These are phyloP conservation scores for Brachionus rubens DNA, from an alignment of 1,140 invertebrate species.

Conservation along the genomic window DNA sequence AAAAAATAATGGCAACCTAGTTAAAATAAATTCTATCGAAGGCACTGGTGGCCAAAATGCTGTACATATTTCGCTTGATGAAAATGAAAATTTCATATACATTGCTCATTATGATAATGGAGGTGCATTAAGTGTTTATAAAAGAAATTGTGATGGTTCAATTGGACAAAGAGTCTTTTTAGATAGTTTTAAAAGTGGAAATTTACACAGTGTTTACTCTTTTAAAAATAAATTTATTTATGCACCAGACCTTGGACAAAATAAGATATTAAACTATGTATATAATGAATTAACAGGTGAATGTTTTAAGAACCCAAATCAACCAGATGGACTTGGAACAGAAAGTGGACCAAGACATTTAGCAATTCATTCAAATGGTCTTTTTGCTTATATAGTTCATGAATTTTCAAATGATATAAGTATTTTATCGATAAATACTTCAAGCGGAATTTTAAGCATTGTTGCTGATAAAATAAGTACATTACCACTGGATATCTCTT, in stretches of 20 bases:
- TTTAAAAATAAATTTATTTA: conserved; percentile 41
- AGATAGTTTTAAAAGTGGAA: conserved; percentile 23
- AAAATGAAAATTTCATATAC: conserved; percentile 5
- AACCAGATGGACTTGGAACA: not conserved
- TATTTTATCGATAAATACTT: not conserved
- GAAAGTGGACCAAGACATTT: conserved; percentile 23
- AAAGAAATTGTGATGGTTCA: conserved; percentile 18
- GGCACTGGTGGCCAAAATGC: conserved; percentile 28
- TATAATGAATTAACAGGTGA: conserved; percentile 6
- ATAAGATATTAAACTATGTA: conserved; percentile 26
- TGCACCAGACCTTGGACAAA: conserved; percentile 21
- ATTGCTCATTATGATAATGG: conserved; percentile 3
- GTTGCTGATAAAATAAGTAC: conserved; percentile 22
- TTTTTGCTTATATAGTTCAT: conserved; percentile 34
- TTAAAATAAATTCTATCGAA: conserved; percentile 20
- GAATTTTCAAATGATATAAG: conserved; percentile 36
- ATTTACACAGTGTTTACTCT: conserved; percentile 32
- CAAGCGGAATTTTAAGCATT: not conserved
- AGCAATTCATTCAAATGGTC: conserved; percentile 26
- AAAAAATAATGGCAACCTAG: conserved; percentile 22
- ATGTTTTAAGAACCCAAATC: conserved; percentile 1
- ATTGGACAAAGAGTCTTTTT: conserved; percentile 25
- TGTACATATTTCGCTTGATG: conserved; percentile 27
- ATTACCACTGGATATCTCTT: not conserved
- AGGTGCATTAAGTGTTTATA: conserved; percentile 33